Conservation (phyloP, 2,113 vertebrate species). For the Pelusios castaneus region DNA sequence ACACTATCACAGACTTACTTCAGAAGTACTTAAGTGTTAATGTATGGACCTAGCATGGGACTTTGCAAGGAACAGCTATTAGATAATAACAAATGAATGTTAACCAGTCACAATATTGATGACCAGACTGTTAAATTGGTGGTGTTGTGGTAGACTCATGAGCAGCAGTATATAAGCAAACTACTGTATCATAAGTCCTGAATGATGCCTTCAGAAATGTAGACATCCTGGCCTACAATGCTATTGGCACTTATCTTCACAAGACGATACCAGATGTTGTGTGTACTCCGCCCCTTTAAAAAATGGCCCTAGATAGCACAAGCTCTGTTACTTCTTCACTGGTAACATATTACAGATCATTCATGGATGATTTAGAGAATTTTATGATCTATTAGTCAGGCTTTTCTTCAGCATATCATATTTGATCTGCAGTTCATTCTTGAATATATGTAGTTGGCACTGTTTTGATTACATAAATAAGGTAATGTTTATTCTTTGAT, state of each 20-base stretch:
- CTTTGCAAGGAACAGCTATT: background rate
- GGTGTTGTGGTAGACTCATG: background rate
- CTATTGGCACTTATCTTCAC: background rate
- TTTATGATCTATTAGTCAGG: background rate
- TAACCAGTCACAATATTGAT: fast-evolving
- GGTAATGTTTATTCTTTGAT: background rate
- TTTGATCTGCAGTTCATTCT: background rate
- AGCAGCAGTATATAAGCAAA: background rate
- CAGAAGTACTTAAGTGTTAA: background rate
- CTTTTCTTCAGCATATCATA: background rate
- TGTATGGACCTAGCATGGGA: background rate
- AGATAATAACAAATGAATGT: fast-evolving
- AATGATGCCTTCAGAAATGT: background rate
- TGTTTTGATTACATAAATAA: background rate
- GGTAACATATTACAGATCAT: background rate
- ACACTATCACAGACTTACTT: fast-evolving
- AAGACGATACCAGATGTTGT: background rate
- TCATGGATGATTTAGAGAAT: background rate
- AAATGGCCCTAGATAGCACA: background rate
- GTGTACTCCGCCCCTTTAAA: too few species aligned
- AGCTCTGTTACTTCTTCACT: background rate
- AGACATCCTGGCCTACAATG: background rate
- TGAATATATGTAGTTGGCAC: background rate
- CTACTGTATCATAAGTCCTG: background rate
- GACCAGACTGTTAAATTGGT: fast-evolving